Evolutionary conservation across 2,888 invertebrate species (phyloP), one percentile per base, ranked within the genome.

Genomic region (Protodeltote pygarga): DNA sequence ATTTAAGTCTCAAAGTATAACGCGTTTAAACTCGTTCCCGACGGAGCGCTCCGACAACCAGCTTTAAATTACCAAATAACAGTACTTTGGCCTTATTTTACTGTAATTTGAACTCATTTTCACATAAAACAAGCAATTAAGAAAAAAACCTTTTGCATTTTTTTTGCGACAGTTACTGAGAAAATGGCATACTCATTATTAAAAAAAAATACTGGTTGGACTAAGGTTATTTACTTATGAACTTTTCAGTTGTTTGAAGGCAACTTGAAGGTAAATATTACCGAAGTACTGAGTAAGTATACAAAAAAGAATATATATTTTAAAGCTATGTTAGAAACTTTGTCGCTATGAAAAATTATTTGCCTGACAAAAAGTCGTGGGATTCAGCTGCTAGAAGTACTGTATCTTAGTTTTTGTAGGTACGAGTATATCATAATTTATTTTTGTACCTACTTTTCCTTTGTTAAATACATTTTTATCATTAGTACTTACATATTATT

Each of bases 171-270:
- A n/a, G 15, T 27, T 32, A 8, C 13, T 24, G 4, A 37, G 35
- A 38, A 65, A 50, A 44, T 35, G 4, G 9, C 5, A 14, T 28
- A 8, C 28, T 17, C 29, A 17, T 6, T 1, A 3, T 13, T 13
- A 13, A 11, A 16, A 5, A 2, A 29, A 47, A 41, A 32, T 13
- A 4, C 15, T 13, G 29, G 16, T 48, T 13, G 11, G 41, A 42
- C 19, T 19, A 40, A 51, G 50, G 53, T 62, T 41, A 48, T 62
- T 59, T 45, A 51, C 47, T 3, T 37, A 9, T 45, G 34, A 23
- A 32, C 33, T 47, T 63, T 52, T 17, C 32, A 34, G 25, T 47
- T 45, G 20, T 47, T 54, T n/a, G n/a, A n/a, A n/a, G n/a, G n/a
- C n/a, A n/a, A n/a, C n/a, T n/a, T n/a, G n/a, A n/a, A n/a, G n/a